Evolutionary conservation across 1,140 invertebrate species (phyloP).

Genomic region (Drosophila takahashii): DNA sequence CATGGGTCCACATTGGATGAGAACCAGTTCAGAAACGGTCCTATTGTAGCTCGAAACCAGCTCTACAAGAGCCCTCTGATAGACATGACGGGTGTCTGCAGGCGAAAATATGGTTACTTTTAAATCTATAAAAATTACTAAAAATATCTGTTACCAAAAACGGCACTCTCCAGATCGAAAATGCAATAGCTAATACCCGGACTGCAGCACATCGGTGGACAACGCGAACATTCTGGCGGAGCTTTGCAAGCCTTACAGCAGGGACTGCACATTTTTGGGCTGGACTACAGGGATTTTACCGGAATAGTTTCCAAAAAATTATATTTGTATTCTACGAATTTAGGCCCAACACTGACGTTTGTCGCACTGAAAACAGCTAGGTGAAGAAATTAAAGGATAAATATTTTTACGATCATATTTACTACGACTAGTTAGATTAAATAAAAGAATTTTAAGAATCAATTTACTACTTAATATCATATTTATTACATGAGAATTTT

Average conservation of each 20-base stretch:
- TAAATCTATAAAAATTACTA: too few species aligned
- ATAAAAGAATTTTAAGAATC: too few species aligned
- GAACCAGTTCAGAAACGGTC: constrained; percentile 86
- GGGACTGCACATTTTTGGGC: constrained; percentile 1
- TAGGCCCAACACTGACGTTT: constrained; percentile 1
- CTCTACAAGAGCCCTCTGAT: constrained; percentile 56
- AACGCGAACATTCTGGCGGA: constrained; percentile 24
- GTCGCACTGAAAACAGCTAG: neutral
- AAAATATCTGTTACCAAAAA: too few species aligned
- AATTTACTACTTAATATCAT: too few species aligned
- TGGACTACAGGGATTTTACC: constrained; percentile 5
- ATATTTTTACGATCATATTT: too few species aligned
- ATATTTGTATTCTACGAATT: neutral
- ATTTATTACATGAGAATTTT: too few species aligned
- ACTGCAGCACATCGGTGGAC: constrained; percentile 45
- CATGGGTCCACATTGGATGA: constrained; percentile 86
- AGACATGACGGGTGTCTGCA: constrained; percentile 63
- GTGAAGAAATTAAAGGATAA: too few species aligned
- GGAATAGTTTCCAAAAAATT: constrained; percentile 1
- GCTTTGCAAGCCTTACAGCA: constrained; percentile 27
- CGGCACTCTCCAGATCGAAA: constrained; percentile 63
- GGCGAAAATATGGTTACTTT: too few species aligned
- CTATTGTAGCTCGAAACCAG: constrained; percentile 42
- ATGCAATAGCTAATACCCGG: constrained; percentile 55
- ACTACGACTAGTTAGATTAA: too few species aligned